Conservation (phyloP, 2,888 invertebrate genomes). For the Heliothis peltigera region DNA sequence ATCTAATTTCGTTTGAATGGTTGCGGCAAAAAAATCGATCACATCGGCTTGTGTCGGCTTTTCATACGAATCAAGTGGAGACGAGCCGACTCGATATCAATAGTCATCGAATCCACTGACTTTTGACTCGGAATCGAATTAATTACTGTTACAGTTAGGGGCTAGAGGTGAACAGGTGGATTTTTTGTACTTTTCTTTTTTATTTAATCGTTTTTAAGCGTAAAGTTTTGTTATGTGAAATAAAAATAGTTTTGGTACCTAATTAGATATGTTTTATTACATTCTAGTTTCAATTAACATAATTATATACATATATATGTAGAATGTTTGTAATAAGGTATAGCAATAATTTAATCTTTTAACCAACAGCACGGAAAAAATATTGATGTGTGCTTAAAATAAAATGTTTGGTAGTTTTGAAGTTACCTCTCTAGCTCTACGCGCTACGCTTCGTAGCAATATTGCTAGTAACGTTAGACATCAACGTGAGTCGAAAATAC, state of each 20-base stretch:
- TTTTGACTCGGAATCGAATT: slow-evolving; percentile 78
- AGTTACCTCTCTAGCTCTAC: slow-evolving; percentile 11
- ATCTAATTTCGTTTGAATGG: slow-evolving; percentile 85
- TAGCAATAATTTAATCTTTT: no score
- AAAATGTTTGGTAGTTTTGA: not conserved
- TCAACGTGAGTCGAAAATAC: slow-evolving; percentile 48
- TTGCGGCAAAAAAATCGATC: slow-evolving; percentile 83
- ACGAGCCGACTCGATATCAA: slow-evolving; percentile 75
- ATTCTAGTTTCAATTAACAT: not conserved
- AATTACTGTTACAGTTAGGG: slow-evolving; percentile 81
- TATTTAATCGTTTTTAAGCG: slow-evolving; percentile 42
- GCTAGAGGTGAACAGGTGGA: slow-evolving; percentile 76
- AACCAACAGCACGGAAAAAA: no score
- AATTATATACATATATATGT: no score
- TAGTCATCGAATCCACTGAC: slow-evolving; percentile 79
- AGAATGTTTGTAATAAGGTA: no score
- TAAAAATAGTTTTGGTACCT: not conserved
- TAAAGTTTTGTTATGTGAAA: slow-evolving; percentile 29
- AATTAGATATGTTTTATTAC: not conserved
- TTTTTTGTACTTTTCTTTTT: slow-evolving; percentile 55
- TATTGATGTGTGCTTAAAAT: no score
- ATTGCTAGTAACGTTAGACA: slow-evolving; percentile 50
- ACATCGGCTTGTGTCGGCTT: slow-evolving; percentile 82
- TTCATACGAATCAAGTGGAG: slow-evolving; percentile 67
- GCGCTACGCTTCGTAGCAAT: slow-evolving; percentile 51